Evolutionary conservation across 64 coral and sea anemone species (phyloP), one percentile per base, ranked within the genome.

Genomic region (Catalaphyllia jardinei): DNA sequence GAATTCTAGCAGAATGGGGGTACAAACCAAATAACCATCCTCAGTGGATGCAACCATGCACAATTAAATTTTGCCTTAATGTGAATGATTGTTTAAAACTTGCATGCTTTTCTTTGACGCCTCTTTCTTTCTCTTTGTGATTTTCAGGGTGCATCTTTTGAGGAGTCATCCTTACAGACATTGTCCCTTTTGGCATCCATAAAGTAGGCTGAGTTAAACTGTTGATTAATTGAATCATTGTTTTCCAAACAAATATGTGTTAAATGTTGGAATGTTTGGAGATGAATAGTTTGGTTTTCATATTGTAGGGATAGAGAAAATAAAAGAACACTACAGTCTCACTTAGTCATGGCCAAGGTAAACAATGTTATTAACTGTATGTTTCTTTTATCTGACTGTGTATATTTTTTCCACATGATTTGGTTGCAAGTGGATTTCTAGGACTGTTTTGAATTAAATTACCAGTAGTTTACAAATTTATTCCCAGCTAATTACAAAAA

Each of bases 181-280:
- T 90, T 92, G 31, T 89, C 95, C 49, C 85, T 96, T 42, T 57
- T 96, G 60, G 91, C 95, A 77, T 80, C 95, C 24, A 96, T 96
- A 13, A 93, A 92, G 91, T 96, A 89, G 78, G 67, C 75, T 22
- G 27, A 16, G 15, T 33, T 69, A 22, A 22, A 22, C 62, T 24
- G 18, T 65, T 8, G 62, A 65, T 65, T 24, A 65, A 20, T 19
- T 65, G 62, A 22, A 18, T n/a, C 62, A 35, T 35, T 22, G 19
- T 62, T 62, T 62, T 62, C 20, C 20, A n/a, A 69, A 69, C n/a
- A 69, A 69, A 69, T 19, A 4, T 65, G 18, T 18, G 17, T 18
- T 65, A n/a, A 27, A n/a, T n/a, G 65, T 27, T 69, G 31, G 7
- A 38, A 46, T 9, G 27, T 46, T 38, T 38, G 16, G 31, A n/a